Conservation (phyloP, 2,888 invertebrate genomes). For the Habrosyne pyritoides region DNA sequence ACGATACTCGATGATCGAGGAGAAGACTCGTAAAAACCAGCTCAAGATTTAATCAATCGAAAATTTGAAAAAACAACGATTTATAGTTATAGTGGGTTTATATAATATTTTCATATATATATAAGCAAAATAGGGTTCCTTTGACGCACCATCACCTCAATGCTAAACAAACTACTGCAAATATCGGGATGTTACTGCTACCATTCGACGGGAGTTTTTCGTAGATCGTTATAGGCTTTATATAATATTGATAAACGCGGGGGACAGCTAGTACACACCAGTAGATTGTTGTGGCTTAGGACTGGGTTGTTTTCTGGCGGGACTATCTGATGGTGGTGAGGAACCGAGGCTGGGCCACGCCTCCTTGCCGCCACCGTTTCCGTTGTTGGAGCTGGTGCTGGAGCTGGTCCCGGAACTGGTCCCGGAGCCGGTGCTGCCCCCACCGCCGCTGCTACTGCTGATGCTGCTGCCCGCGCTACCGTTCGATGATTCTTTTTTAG, state of each 20-base stretch:
- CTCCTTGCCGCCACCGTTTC: conserved; percentile 84
- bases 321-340: conserved; percentile 79
- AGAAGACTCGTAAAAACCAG: too few relatives aligned
- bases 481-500: conserved; percentile 66
- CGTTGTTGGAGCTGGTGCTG: conserved; percentile 43
- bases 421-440: conserved; percentile 24
- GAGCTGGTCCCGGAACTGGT: conserved; percentile 17
- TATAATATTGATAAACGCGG: background rate
- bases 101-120: too few relatives aligned
- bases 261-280: conserved; percentile 38
- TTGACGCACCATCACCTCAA: too few relatives aligned
- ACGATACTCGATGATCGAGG: too few relatives aligned
- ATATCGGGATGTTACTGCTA: too few relatives aligned
- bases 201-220: too few relatives aligned
- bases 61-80: too few relatives aligned
- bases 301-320: conserved; percentile 67
- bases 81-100: too few relatives aligned
- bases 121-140: too few relatives aligned
- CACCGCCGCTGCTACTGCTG: conserved; percentile 33
- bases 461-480: conserved; percentile 45
- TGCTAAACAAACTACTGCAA: too few relatives aligned
- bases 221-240: too few relatives aligned
- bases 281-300: conserved; percentile 66
- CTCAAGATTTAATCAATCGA: too few relatives aligned
- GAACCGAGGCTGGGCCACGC: conserved; percentile 89